A percentile compares a stretch with the other conserved stretches of the same genome.
Conservation (phyloP, 2,113 vertebrate genomes). For the Dunckerocampus dactyliophorus region DNA sequence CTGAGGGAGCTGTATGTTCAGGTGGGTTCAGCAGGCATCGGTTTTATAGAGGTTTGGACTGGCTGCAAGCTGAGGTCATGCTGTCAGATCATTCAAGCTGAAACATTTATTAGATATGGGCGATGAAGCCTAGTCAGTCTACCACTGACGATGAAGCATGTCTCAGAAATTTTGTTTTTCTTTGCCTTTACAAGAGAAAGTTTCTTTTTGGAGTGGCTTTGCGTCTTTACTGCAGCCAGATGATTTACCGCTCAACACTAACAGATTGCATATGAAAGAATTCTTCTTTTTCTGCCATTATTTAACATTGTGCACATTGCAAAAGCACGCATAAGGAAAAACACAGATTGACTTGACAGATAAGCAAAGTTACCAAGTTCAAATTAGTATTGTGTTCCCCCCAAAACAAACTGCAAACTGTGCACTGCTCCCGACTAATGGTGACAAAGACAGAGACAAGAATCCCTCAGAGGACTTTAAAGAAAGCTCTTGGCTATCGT, state of each 20-base stretch:
- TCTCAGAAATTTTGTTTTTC: slow-evolving; percentile 7
- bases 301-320: slow-evolving; percentile 21
- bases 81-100: not conserved
- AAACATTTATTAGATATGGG: not conserved
- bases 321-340: slow-evolving; percentile 39
- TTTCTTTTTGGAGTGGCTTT: not conserved
- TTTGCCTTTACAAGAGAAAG: slow-evolving; percentile 7
- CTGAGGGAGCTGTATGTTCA: slow-evolving; percentile 96
- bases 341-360: slow-evolving; percentile 14
- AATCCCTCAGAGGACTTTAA: slow-evolving; percentile 22
- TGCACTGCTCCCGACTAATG: not conserved
- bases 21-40: slow-evolving; percentile 70
- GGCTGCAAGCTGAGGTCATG: not conserved
- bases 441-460: slow-evolving; percentile 5
- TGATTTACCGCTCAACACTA: slow-evolving; percentile 2
- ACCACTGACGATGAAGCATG: slow-evolving; percentile 3
- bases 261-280: not conserved
- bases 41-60: slow-evolving; percentile 1
- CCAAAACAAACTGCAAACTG: not conserved
- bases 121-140: slow-evolving; percentile 3
- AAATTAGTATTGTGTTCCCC: slow-evolving; percentile 24
- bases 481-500: slow-evolving; percentile 31
- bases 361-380: too few relatives aligned
- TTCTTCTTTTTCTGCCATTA: not conserved
- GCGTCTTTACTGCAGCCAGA: not conserved